phyloP scores from a whole-genome alignment of 2,113 vertebrate genomes.

The Neomonachus schauinslandi region DNA sequence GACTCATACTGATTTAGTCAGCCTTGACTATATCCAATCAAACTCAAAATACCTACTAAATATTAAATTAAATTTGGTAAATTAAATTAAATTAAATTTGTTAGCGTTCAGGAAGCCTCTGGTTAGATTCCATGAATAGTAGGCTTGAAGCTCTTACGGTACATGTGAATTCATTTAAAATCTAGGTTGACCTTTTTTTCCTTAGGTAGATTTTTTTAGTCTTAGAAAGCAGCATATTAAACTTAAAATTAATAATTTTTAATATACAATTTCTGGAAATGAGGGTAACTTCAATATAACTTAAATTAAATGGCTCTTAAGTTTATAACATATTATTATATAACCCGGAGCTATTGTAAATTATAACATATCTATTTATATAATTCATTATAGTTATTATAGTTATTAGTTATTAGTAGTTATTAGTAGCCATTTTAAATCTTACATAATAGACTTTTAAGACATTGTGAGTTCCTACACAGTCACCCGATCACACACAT shows the following conservation, averaged over 20 bases:
- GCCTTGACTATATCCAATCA: neutral
- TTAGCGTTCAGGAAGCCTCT: neutral
- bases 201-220: neutral
- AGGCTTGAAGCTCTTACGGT: neutral
- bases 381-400: neutral
- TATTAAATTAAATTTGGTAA: neutral
- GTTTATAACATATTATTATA: neutral
- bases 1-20: neutral
- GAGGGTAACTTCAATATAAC: neutral
- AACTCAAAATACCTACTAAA: neutral
- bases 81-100: neutral
- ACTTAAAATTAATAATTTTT: neutral
- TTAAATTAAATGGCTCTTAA: neutral
- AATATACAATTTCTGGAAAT: neutral
- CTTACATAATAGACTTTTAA: neutral
- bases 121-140: neutral
- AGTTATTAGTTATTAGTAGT: neutral
- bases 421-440: neutral
- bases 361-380: neutral
- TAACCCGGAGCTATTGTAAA: neutral
- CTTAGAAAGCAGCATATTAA: neutral
- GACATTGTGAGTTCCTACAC: neutral
- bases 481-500: rapidly evolving
- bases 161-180: neutral
- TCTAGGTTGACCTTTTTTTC: neutral